Evolutionary conservation across 2,113 vertebrate genomes (phyloP).

Genomic region (Cheirogaleus medius): DNA sequence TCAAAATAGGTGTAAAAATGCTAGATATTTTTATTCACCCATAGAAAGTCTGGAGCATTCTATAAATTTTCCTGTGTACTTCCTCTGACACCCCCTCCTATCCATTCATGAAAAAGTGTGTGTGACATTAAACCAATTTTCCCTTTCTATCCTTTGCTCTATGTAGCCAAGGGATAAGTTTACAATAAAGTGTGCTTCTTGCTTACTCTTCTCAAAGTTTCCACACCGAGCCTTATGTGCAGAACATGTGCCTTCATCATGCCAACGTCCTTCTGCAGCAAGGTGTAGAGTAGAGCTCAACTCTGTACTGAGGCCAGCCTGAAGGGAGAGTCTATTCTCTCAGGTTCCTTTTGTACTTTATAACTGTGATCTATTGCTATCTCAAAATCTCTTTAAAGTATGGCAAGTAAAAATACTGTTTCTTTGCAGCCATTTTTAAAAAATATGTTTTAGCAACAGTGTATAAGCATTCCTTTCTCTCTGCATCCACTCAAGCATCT

Average conservation of each 20-base stretch:
- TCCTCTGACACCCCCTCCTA: background rate
- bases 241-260: too few species aligned
- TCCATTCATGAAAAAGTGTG: background rate
- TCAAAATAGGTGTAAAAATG: background rate
- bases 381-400: background rate
- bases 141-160: background rate
- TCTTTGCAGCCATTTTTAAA: background rate
- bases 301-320: fast-evolving
- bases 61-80: background rate
- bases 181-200: background rate
- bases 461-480: too few species aligned
- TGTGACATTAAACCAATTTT: background rate
- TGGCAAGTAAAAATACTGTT: background rate
- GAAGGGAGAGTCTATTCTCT: background rate
- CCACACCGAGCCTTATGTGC: background rate
- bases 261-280: background rate
- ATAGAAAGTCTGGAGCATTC: background rate
- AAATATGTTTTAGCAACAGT: background rate
- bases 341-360: background rate
- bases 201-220: background rate
- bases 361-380: background rate
- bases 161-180: background rate
- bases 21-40: background rate
- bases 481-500: too few species aligned
- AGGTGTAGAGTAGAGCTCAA: fast-evolving